These are phyloP conservation scores for Stegodyphus dumicola DNA, from an alignment of 1,140 invertebrate species.

Conservation along the genomic window DNA sequence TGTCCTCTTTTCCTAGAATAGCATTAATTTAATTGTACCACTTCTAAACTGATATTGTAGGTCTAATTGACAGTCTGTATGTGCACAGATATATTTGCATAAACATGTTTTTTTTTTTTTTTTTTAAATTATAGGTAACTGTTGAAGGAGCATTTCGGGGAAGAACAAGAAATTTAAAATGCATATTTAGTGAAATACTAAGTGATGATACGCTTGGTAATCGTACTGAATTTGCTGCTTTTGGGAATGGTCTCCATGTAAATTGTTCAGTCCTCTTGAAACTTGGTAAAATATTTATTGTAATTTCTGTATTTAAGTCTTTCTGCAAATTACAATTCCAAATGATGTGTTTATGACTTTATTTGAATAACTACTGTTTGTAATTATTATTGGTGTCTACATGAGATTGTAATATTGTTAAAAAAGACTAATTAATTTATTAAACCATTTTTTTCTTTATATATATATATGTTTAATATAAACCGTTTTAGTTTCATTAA, in stretches of 20 bases:
- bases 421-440: too few species aligned
- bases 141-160: conserved; percentile 43
- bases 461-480: too few species aligned
- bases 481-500: too few species aligned
- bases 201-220: neutral
- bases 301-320: neutral
- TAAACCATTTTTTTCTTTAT: too few species aligned
- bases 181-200: conserved; percentile 10
- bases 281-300: conserved; percentile 13
- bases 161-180: conserved; percentile 44
- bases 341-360: too few species aligned
- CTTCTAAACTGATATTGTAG: too few species aligned
- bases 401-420: too few species aligned
- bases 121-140: conserved; percentile 13
- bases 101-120: neutral
- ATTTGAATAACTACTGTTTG: too few species aligned
- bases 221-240: conserved; percentile 26
- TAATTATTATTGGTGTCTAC: too few species aligned
- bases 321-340: too few species aligned
- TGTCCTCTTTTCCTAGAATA: neutral
- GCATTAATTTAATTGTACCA: neutral
- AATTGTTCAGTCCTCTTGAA: conserved; percentile 19
- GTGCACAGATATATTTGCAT: too few species aligned
- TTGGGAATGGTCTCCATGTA: conserved; percentile 19
- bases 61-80: too few species aligned